Evolutionary conservation across 1,140 invertebrate genomes (phyloP).

Genomic region (Glossosoma conforme): DNA sequence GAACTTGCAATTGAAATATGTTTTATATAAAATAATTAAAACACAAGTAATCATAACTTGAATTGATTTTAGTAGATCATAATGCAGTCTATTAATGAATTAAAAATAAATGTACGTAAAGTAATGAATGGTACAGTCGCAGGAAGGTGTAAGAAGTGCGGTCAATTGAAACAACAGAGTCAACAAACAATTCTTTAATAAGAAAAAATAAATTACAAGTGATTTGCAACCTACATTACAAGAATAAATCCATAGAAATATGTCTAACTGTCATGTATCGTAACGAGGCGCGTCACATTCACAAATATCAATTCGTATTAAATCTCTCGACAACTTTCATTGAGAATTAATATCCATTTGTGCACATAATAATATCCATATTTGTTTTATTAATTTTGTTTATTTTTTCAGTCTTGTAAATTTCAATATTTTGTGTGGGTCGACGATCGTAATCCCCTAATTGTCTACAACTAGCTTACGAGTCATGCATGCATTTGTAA

Average conservation of each 20-base stretch:
- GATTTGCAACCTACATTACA: conserved; percentile 24
- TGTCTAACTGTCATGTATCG: conserved; percentile 52
- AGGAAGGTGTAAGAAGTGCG: conserved; percentile 31
- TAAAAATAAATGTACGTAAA: too few species aligned
- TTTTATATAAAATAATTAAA: too few species aligned
- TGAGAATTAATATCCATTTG: conserved; percentile 35
- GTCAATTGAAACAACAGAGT: conserved; percentile 45
- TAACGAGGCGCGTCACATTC: conserved; percentile 44
- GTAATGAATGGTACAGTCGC: conserved; percentile 12
- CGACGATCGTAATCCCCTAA: conserved; percentile 20
- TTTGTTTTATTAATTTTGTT: conserved; percentile 42
- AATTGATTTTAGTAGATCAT: too few species aligned
- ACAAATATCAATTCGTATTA: conserved; percentile 7
- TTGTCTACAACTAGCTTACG: conserved; percentile 26
- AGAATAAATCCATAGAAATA: conserved; percentile 21
- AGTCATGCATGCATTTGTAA: conserved; percentile 30
- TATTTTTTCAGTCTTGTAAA: conserved; percentile 53
- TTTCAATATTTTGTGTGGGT: conserved; percentile 40
- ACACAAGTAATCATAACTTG: too few species aligned
- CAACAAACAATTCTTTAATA: conserved; percentile 56
- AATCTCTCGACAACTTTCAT: conserved; percentile 1
- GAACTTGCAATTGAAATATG: too few species aligned
- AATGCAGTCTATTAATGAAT: too few species aligned
- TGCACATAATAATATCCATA: conserved; percentile 49
- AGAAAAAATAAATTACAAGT: conserved; percentile 47